Percentiles rank a stretch among this genome's conserved stretches.
Conservation (phyloP, 2,888 invertebrate species). For the Cylindroiulus punctatus region DNA sequence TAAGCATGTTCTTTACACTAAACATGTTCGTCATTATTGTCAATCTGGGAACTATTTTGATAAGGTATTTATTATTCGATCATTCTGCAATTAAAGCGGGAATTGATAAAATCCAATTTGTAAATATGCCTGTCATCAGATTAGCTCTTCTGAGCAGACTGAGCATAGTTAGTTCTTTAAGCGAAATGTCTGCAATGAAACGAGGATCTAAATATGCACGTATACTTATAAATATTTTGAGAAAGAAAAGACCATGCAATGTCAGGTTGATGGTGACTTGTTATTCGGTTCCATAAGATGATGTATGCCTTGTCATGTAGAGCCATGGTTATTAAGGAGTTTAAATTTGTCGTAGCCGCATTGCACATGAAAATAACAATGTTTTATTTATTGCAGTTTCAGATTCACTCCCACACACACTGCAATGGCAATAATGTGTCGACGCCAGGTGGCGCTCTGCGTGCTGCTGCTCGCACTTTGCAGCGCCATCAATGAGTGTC, state of each 20-base stretch:
- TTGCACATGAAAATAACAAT: background rate
- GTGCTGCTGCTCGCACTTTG: background rate
- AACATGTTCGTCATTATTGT: no score
- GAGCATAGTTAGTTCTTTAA: no score
- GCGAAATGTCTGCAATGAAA: no score
- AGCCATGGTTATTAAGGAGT: background rate
- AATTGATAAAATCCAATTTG: no score
- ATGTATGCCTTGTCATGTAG: background rate
- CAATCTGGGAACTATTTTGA: no score
- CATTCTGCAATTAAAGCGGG: no score
- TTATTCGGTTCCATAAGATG: background rate
- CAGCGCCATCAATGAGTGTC: background rate
- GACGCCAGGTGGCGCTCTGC: background rate
- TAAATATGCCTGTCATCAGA: no score
- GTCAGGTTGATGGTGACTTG: background rate
- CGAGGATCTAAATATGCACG: no score
- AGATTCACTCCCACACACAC: background rate
- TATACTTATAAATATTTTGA: no score
- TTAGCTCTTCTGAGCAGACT: no score
- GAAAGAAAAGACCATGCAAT: background rate
- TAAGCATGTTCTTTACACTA: no score
- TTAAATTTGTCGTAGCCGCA: background rate
- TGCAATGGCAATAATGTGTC: slow-evolving; percentile 13
- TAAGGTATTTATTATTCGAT: no score
- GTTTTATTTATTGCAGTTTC: background rate